phyloP scores from a whole-genome alignment of 2,888 invertebrate species.

The Drosophila trichaetosa region DNA sequence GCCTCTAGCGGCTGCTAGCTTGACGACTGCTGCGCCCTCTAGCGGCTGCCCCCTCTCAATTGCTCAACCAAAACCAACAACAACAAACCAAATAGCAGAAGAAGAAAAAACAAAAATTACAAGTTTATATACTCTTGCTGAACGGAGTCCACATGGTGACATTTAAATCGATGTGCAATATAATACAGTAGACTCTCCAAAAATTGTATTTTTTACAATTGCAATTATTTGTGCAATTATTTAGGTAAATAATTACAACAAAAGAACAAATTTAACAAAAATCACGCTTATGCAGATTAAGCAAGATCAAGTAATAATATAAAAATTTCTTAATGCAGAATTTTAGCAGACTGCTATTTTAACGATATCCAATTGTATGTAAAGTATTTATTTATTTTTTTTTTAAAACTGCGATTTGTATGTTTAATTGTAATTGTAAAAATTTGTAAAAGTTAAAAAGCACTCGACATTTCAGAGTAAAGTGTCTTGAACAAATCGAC shows the following conservation, averaged over 20 bases:
- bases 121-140: conserved; percentile 10
- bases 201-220: not conserved
- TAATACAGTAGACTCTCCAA: conserved; percentile 4
- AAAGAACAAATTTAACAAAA: not conserved
- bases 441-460: not conserved
- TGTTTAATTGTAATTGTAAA: not conserved
- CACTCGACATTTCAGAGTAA: not conserved
- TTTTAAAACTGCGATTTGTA: not conserved
- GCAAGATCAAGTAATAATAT: not conserved
- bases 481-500: not conserved
- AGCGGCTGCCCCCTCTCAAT: conserved; percentile 1
- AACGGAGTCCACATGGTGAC: not conserved
- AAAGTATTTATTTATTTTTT: not conserved
- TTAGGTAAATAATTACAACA: not conserved
- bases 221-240: too few species aligned
- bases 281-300: not conserved
- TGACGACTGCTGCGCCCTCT: conserved; percentile 17
- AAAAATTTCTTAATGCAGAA: not conserved
- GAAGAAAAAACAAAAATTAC: conserved; percentile 9
- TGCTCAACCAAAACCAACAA: conserved; percentile 35
- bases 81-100: conserved; percentile 31
- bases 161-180: not conserved
- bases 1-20: conserved; percentile 27
- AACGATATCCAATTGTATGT: conserved; percentile 4
- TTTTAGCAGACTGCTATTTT: not conserved